Evolutionary conservation across 2,888 invertebrate genomes (phyloP), one percentile per base, ranked within the genome.

Genomic region (Stramonita haemastoma): DNA sequence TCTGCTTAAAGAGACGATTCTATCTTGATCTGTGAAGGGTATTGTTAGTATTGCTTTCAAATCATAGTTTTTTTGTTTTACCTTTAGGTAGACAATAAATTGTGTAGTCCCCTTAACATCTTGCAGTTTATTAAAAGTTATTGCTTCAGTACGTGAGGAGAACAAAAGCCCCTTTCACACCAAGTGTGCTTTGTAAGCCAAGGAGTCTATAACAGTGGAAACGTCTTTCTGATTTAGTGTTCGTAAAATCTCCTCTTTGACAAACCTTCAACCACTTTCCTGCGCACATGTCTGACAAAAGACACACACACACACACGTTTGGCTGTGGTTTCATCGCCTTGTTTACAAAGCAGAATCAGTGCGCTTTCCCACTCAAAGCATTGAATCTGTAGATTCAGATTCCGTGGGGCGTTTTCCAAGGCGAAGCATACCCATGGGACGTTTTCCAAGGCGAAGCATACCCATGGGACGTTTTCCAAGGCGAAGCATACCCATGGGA

Each of bases 321-420:
- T 46, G 73, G 17, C 46, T 73, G 26, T 73, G 1, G 1, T 32
- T 73, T n/a, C n/a, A 92, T 92, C 94, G 94, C 60, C 94, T 94
- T 56, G 94, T 91, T 81, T 94, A 91, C 46, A 94, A 92, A 93
- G 94, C 93, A 77, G 92, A 91, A 91, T 94, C 92, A 70, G 93
- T 92, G 77, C 94, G 90, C 90, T 93, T 92, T 17, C 94, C 94
- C 83, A 95, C 90, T 46, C 94, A 91, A 17, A 94, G 91, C 94
- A 95, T 94, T 34, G n/a, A n/a, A n/a, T n/a, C n/a, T n/a, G n/a
- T n/a, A n/a, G n/a, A n/a, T n/a, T n/a, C n/a, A n/a, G n/a, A n/a
- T n/a, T 91, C 92, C 91, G 93, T 93, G 85, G 93, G 93, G 26
- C 95, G 93, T 91, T 95, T 95, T 77, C 95, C 95, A 77, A 95